Evolutionary conservation across 1,140 invertebrate genomes (phyloP), one percentile per base, ranked within the genome.

Genomic region (Ostrea edulis): DNA sequence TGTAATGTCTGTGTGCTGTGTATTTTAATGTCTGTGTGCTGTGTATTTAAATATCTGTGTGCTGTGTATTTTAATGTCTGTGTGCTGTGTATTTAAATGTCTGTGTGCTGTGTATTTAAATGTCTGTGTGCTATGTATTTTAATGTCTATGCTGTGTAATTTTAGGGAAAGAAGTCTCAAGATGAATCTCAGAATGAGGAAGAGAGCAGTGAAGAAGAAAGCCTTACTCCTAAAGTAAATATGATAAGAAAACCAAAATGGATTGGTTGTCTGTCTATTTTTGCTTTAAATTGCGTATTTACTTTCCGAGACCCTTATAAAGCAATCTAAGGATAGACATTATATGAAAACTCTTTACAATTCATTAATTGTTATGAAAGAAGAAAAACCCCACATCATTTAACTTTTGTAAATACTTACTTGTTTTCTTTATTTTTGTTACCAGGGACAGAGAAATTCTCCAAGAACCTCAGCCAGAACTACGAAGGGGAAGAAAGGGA

Each of bases 401-500:
- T 44, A 44, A 44, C 35, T 2, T n/a, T 44, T 44, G 35, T 5
- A 44, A 44, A 44, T 44, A 44, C 35, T 44, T 44, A 44, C 35
- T 44, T 5, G 35, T 2, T 44, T 44, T 44, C 5, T 44, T 44
- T n/a, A n/a, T 44, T 44, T 44, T 44, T 44, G 1, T 44, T 44
- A 44, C 35, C 35, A 44, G 35, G 35, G 35, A 5, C 35, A 44
- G 35, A 44, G 35, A 44, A 44, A 44, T 17, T 83, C 44, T 83
- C 82, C 35, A 14, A 83, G 82, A 83, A 83, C 53, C 29, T 83
- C 82, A 8, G 82, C 35, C 17, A 83, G 82, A 22, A 35, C 17
- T 11, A 51, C 82, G 20, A 51, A n/a, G n/a, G 82, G 82, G 20
- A 87, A 25, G 58, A 87, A 29, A 88, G 22, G 81, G 81, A 81